phyloP scores from a whole-genome alignment of 2,797 vertebrate genomes.

The Oreonectes daqikongensis region DNA sequence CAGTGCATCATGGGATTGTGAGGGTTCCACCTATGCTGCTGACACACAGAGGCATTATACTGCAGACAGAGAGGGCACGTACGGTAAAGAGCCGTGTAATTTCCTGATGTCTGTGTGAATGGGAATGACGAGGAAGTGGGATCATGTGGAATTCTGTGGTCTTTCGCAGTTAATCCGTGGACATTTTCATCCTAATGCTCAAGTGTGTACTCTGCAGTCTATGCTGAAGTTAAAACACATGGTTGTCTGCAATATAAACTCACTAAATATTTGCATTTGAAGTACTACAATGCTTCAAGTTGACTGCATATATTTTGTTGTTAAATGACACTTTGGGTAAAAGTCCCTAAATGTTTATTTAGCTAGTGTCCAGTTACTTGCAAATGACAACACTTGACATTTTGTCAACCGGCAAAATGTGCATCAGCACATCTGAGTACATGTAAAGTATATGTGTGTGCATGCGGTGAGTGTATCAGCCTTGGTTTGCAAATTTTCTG shows the following conservation, averaged over 20 bases:
- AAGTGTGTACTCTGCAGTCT: background rate
- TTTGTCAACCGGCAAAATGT: background rate
- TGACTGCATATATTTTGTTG: background rate
- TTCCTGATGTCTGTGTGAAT: constrained; percentile 18
- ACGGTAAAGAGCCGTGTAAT: constrained; percentile 3
- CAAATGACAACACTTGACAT: background rate
- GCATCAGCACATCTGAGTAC: background rate
- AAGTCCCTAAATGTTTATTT: background rate
- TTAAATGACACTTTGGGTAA: background rate
- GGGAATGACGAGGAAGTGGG: constrained; percentile 29
- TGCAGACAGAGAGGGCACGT: background rate
- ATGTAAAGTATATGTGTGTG: background rate
- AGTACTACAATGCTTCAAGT: background rate
- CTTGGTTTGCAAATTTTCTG: constrained; percentile 27
- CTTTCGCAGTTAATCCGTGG: constrained; percentile 8
- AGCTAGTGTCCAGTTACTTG: background rate
- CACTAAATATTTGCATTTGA: no score
- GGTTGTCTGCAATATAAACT: no score
- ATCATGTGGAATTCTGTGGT: constrained; percentile 26
- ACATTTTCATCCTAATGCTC: constrained; percentile 14
- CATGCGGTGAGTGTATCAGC: background rate
- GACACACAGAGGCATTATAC: background rate
- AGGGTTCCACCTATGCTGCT: constrained; percentile 7
- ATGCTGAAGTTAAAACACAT: constrained; percentile 33
- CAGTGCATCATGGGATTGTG: constrained; percentile 20